These are phyloP conservation scores for Tetranychus cinnabarinus DNA, from an alignment of 1,140 invertebrate species.

Conservation along the genomic window DNA sequence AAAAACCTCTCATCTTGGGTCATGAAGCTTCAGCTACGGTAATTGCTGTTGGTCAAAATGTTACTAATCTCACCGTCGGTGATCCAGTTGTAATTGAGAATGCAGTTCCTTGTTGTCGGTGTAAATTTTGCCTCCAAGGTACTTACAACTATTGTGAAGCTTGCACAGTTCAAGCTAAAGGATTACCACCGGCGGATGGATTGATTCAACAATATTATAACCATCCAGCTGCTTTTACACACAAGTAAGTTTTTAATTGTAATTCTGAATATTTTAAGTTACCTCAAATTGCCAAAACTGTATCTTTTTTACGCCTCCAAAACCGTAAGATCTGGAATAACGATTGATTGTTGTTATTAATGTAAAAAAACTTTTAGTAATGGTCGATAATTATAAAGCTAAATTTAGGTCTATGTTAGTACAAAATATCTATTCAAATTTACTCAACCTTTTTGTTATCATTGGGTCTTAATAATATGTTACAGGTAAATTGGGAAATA, in stretches of 20 bases:
- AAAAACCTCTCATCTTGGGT: slow-evolving; percentile 63
- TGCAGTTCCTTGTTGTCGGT: slow-evolving; percentile 50
- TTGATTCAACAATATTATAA: slow-evolving; percentile 12
- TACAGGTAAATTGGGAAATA: too few species aligned
- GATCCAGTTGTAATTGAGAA: slow-evolving; percentile 83
- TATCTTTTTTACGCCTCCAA: neutral
- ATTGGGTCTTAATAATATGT: too few species aligned
- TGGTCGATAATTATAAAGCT: too few species aligned
- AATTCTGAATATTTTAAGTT: neutral
- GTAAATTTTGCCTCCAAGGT: neutral
- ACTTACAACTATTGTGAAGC: neutral
- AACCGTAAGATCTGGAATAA: neutral
- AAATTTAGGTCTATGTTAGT: too few species aligned
- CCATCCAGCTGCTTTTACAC: slow-evolving; percentile 15
- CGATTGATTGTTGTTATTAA: too few species aligned
- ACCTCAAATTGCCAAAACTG: neutral
- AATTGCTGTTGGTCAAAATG: slow-evolving; percentile 39
- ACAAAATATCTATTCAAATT: too few species aligned
- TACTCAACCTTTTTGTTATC: too few species aligned
- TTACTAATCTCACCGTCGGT: slow-evolving; percentile 44
- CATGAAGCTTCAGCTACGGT: slow-evolving; percentile 63
- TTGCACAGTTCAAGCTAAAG: slow-evolving; percentile 45
- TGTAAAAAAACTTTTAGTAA: too few species aligned
- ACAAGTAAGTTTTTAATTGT: slow-evolving; percentile 10
- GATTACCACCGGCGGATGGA: slow-evolving; percentile 32